A percentile compares a stretch with the other conserved stretches of the same genome.
phyloP scores from a whole-genome alignment of 2,888 invertebrate species.

The Trachelus stipa region DNA sequence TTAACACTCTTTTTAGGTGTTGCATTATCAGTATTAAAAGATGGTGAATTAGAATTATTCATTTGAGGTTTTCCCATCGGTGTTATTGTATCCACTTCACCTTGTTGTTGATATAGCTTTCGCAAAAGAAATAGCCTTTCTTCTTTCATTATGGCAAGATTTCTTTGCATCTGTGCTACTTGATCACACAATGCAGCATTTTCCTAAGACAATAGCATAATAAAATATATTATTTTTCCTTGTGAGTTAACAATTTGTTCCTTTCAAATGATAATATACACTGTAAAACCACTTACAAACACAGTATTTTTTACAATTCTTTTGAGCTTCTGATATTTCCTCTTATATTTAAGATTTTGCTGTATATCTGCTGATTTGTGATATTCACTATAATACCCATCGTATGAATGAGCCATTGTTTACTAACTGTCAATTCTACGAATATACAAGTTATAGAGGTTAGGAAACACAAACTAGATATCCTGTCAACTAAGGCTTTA shows the following conservation, averaged over 20 bases:
- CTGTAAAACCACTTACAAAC: conserved; percentile 70
- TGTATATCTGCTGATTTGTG: conserved; percentile 61
- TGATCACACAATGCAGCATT: conserved; percentile 90
- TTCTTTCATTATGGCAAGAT: conserved; percentile 82
- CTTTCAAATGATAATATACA: background rate
- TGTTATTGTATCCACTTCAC: conserved; percentile 53
- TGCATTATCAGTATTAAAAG: conserved; percentile 45
- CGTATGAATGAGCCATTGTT: conserved; percentile 55
- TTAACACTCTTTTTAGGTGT: conserved; percentile 55
- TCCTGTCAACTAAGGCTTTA: background rate
- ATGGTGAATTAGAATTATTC: conserved; percentile 43
- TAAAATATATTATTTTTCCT: background rate
- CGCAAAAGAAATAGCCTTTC: conserved; percentile 84
- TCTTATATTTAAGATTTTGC: conserved; percentile 71
- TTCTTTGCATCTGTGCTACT: conserved; percentile 85
- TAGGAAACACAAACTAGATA: background rate
- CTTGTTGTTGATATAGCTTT: conserved; percentile 76
- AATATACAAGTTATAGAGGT: background rate
- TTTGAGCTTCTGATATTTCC: conserved; percentile 74
- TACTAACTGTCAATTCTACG: background rate
- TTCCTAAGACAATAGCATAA: conserved; percentile 70
- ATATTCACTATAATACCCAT: conserved; percentile 55
- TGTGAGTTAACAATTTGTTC: background rate
- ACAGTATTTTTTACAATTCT: conserved; percentile 75
- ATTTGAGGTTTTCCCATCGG: conserved; percentile 47